These are phyloP conservation scores for Corapipo altera DNA, from an alignment of 2,113 vertebrate genomes.

Conservation along the genomic window DNA sequence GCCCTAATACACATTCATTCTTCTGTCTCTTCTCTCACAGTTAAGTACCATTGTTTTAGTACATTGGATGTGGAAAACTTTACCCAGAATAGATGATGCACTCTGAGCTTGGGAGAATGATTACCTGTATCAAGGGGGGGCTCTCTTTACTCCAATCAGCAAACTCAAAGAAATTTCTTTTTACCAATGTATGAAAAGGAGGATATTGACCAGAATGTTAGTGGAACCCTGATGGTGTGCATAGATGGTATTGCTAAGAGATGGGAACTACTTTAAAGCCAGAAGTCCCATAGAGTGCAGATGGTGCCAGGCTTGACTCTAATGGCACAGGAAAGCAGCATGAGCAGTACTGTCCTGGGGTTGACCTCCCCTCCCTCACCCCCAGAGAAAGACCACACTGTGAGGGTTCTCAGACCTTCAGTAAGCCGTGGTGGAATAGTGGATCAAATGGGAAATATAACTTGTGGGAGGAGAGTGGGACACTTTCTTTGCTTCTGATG, in stretches of 20 bases:
- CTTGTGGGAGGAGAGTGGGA: accelerated
- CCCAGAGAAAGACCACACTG: accelerated
- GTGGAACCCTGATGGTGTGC: background rate
- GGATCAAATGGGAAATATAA: background rate
- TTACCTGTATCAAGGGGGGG: too few relatives aligned
- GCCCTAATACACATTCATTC: background rate
- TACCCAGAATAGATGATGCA: background rate
- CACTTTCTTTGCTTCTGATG: background rate
- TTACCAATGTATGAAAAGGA: background rate
- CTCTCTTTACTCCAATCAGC: background rate
- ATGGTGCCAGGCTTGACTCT: background rate
- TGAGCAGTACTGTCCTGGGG: accelerated
- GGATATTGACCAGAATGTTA: background rate
- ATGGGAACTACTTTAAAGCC: background rate
- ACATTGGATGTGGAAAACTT: background rate
- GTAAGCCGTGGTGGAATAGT: background rate
- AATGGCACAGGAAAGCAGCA: background rate
- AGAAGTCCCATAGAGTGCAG: background rate
- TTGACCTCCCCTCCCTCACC: accelerated
- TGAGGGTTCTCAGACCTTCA: background rate
- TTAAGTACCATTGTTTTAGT: background rate
- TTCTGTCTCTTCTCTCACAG: background rate
- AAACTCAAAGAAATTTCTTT: background rate
- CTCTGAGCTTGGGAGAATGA: background rate
- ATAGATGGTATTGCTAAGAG: background rate